Base-by-base conservation (phyloP, 2,888 invertebrate genomes). In the Zhuqinia jingwanae region DNA sequence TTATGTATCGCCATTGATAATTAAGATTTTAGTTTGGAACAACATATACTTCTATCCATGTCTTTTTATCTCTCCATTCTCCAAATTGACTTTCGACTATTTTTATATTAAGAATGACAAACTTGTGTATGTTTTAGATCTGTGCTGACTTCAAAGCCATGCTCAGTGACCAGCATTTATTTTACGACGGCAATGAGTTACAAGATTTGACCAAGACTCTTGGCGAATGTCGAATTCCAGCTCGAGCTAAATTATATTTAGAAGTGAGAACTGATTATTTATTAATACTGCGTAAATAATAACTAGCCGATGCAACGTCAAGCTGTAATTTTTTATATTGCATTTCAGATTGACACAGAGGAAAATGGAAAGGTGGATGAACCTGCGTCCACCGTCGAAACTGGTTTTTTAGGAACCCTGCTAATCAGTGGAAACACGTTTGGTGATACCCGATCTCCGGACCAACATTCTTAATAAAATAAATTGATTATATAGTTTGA, bases 151-250 rank as follows among this genome's bases (percentile, higher is more conserved):
- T 89, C 50, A 84, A 87, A 65, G 87, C 90, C 0, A 65, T 88
- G 42, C 79, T 76, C 10, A 86, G 84, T 25, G 90, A 90, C 47
- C 90, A 90, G 65, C 87, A 88, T 68, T 65, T 88, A 27, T 88
- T 86, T 68, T 81, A 50, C 20, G 25, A 75, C 0, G 68, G 60
- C 1, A 27, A 3, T 13, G 87, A 87, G 25, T 42, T 88, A 25
- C 53, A 1, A 13, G 81, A 87, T 65, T 22, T 77, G 6, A 42
- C 70, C 15, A 60, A 50, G 20, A 87, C 87, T 1, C 68, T 88
- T 13, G 56, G 45, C 30, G 80, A 82, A 10, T 79, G 56, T n/a
- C 10, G 30, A 8, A 83, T 88, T 75, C 87, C 87, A 22, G 45
- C 87, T 8, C 73, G 70, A 17, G 79, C 84, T 3, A 85, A 70